Evolutionary conservation across 2,113 vertebrate species (phyloP).

Genomic region (Talpa occidentalis): DNA sequence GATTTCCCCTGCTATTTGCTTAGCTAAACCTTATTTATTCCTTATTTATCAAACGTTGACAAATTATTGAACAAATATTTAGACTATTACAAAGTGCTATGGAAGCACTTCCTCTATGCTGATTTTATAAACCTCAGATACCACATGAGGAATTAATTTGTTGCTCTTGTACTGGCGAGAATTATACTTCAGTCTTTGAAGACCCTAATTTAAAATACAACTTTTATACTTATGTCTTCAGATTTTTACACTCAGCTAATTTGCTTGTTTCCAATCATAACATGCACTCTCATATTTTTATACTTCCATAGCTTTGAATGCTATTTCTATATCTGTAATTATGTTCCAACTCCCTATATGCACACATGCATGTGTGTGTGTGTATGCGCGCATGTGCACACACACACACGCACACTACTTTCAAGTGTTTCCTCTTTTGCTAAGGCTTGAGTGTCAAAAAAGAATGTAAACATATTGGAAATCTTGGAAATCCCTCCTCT

Average conservation of each 20-base stretch:
- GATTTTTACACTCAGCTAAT: not conserved
- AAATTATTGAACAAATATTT: constrained; percentile 40
- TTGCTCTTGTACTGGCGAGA: not conserved
- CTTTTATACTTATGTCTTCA: not conserved
- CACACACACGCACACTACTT: not conserved
- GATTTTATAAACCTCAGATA: not conserved
- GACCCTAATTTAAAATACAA: not conserved
- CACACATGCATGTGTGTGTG: too few relatives aligned
- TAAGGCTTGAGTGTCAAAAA: not conserved
- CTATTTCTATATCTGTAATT: not conserved
- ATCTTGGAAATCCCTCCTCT: not conserved
- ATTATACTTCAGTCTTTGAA: not conserved
- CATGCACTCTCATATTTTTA: not conserved
- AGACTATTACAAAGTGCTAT: not conserved
- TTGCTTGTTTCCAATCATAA: not conserved
- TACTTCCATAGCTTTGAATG: not conserved
- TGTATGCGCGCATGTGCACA: too few relatives aligned
- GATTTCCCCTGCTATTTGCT: not conserved
- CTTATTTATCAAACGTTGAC: not conserved
- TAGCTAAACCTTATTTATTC: not conserved
- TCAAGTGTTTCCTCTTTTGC: not conserved
- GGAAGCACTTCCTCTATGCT: not conserved
- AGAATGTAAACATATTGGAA: not conserved
- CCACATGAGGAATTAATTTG: not conserved
- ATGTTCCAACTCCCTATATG: not conserved